Conservation (phyloP, 2,113 vertebrate genomes). For the Chaetodon trifascialis region DNA sequence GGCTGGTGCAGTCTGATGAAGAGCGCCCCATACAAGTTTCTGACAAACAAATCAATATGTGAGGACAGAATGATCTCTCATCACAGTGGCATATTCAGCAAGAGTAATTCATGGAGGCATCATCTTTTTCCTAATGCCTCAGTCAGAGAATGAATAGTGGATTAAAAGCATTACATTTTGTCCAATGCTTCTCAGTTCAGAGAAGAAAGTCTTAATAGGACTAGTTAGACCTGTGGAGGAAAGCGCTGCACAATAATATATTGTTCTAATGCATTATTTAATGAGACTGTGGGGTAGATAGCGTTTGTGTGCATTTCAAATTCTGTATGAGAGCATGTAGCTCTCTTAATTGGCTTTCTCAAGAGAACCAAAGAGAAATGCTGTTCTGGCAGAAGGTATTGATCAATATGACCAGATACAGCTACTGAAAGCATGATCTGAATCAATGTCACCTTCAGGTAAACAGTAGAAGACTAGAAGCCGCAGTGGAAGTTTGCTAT, state of each 20-base stretch:
- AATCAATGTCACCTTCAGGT: slow-evolving; percentile 78
- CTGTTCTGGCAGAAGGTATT: slow-evolving; percentile 67
- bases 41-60: slow-evolving; percentile 70
- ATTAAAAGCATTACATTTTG: slow-evolving; percentile 63
- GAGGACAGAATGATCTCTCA: slow-evolving; percentile 57
- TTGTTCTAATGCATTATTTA: slow-evolving; percentile 81
- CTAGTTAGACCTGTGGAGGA: slow-evolving; percentile 47
- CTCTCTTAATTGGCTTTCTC: slow-evolving; percentile 75
- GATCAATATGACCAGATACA: slow-evolving; percentile 75
- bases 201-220: slow-evolving; percentile 56
- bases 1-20: slow-evolving; percentile 46
- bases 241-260: slow-evolving; percentile 71
- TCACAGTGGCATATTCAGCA: slow-evolving; percentile 58
- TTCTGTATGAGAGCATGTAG: slow-evolving; percentile 63
- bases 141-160: slow-evolving; percentile 46
- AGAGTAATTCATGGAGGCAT: slow-evolving; percentile 56
- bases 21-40: slow-evolving; percentile 26
- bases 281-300: slow-evolving; percentile 66
- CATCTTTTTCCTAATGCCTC: slow-evolving; percentile 66
- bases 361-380: slow-evolving; percentile 70
- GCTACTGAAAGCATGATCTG: slow-evolving; percentile 68
- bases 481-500: slow-evolving; percentile 8
- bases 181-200: slow-evolving; percentile 30
- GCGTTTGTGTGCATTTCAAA: slow-evolving; percentile 73
- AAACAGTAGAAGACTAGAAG: slow-evolving; percentile 44